Evolutionary conservation across 2,797 vertebrate species (phyloP), one percentile per base, ranked within the genome.

Genomic region (Lacerta bilineata): DNA sequence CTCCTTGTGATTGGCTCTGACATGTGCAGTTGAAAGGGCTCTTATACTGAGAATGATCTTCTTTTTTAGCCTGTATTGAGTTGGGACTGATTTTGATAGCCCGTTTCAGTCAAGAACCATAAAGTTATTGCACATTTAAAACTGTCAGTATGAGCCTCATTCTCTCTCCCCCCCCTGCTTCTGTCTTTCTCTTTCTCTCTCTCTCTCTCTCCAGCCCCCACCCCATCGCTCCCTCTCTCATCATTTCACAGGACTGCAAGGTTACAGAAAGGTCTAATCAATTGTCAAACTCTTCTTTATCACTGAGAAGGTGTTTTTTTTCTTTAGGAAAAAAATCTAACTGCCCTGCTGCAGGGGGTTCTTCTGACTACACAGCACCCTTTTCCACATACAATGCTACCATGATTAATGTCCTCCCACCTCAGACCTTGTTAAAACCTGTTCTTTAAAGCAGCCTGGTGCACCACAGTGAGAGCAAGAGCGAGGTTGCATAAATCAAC

Each of bases 391-490:
- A 98, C 97, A 98, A 98, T 98, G 97, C 97, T 90, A 94, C 95
- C 86, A 96, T 98, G 97, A 98, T 98, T 97, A 98, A 98, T 98
- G 97, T 97, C 97, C 97, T 97, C 97, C 97, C 97, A 97, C 97
- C 97, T 96, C 97, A 98, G 97, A 97, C 97, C 97, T 98, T 97
- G 97, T 97, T 98, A 98, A 98, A 97, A 96, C 96, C 97, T 97
- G 97, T 97, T 97, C 97, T 98, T 97, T 97, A 97, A 95, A 96
- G 97, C 97, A 96, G 97, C 95, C 96, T 95, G 96, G 96, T 96
- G 93, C 96, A 97, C 96, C 97, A 94, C 96, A 95, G 96, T 95
- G 96, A 97, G 96, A 97, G 96, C 95, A 93, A 94, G 96, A 96
- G 97, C 95, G 95, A 96, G 97, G 97, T 96, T 97, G 97, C 97